Base-by-base conservation (phyloP, 2,888 invertebrate genomes). In the Limnephilus rhombicus region DNA sequence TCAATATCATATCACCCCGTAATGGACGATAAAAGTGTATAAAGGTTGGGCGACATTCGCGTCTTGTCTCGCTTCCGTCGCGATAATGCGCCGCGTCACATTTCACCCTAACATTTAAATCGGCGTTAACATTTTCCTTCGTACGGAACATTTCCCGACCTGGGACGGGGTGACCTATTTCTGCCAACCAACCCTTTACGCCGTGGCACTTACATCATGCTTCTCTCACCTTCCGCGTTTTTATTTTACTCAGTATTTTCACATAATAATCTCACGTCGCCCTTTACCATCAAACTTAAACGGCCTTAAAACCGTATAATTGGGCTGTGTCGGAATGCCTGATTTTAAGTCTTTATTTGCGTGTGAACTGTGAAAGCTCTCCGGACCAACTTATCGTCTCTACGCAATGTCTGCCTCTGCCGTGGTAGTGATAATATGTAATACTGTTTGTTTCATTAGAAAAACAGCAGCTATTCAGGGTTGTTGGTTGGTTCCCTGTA, bases 51-150 rank as follows among this genome's bases (percentile, higher is more conserved):
- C 80, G 80, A 89, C 80, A 80, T 45, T 89, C 37, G 80, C 89
- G 89, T 80, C 89, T 89, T 80, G 80, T 80, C 80, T 80, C 89
- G 80, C 89, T 89, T 89, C 89, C 89, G 89, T 41, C 34, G 24
- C 80, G 89, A 89, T 89, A 89, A 89, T 89, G 89, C 80, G 89
- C 89, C 89, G 89, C 37, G 80, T 89, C 89, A 89, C 80, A 89
- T 41, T 88, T 88, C 88, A n/a, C 89, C 88, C 53, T 89, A 89
- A 89, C 89, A 89, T 89, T 90, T 90, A 82, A 90, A 89, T 80
- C 81, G 90, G 81, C 81, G 82, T 82, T 90, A 90, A 90, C 90
- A 82, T 90, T 90, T 90, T 87, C 87, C 87, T 53, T 87, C 87
- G 87, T 87, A 49, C 87, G 87, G 53, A 87, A 87, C 87, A 87